Evolutionary conservation across 2,888 invertebrate species (phyloP).

Genomic region (Ernsta delagoae): DNA sequence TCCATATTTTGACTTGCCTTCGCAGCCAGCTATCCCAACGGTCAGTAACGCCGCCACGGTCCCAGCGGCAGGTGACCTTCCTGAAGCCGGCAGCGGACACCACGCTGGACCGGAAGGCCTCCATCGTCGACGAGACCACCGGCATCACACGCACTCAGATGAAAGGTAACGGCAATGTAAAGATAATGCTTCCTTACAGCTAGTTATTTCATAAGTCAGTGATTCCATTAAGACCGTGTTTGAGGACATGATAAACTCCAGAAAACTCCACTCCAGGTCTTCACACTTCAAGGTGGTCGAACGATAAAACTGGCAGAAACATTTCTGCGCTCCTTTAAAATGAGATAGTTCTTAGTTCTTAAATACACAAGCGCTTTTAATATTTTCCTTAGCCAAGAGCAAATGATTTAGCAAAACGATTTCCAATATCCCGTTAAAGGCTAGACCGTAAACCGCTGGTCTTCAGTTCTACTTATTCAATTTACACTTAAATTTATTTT

Average conservation of each 20-base stretch:
- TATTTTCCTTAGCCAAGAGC: too few species aligned
- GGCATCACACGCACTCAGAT: slow-evolving; percentile 89
- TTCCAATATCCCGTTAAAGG: neutral
- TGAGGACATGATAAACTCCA: too few species aligned
- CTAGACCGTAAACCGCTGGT: neutral
- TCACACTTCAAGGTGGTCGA: too few species aligned
- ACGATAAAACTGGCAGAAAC: too few species aligned
- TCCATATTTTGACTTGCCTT: too few species aligned
- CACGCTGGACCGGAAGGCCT: slow-evolving; percentile 75
- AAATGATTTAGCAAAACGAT: slow-evolving; percentile 14
- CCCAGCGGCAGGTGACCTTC: slow-evolving; percentile 71
- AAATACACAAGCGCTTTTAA: too few species aligned
- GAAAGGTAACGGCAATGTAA: slow-evolving; percentile 87
- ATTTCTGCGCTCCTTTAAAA: too few species aligned
- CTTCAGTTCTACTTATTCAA: slow-evolving; percentile 3
- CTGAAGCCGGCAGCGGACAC: slow-evolving; percentile 78
- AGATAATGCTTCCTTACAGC: too few species aligned
- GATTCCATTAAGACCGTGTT: too few species aligned
- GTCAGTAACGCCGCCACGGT: slow-evolving; percentile 53
- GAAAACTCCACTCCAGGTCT: too few species aligned
- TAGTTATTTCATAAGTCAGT: too few species aligned
- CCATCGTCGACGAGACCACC: slow-evolving; percentile 76
- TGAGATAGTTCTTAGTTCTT: too few species aligned
- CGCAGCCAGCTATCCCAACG: slow-evolving; percentile 64
- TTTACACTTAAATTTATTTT: slow-evolving; percentile 12